phyloP scores from a whole-genome alignment of 2,113 vertebrate genomes.

The Psilopogon haemacephalus region DNA sequence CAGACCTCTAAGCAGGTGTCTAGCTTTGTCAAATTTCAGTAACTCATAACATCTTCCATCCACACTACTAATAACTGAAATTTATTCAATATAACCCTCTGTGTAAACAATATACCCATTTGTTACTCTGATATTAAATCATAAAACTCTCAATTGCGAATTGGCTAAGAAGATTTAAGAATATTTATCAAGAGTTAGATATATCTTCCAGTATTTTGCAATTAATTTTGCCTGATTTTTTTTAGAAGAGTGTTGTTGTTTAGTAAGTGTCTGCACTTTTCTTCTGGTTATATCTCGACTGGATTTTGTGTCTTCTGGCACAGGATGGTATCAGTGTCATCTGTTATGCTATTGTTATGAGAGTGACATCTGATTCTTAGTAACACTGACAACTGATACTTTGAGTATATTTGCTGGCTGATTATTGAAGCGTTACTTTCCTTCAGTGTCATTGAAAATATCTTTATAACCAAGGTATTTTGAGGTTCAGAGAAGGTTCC shows the following conservation, averaged over 20 bases:
- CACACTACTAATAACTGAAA: background rate
- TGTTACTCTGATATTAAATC: background rate
- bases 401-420: background rate
- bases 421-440: background rate
- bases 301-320: background rate
- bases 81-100: background rate
- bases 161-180: background rate
- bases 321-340: background rate
- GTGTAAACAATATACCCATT: background rate
- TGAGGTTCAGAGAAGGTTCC: background rate
- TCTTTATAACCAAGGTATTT: background rate
- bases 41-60: background rate
- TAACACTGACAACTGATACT: background rate
- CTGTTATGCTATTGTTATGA: background rate
- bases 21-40: constrained; percentile 15
- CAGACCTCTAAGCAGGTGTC: constrained; percentile 18
- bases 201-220: background rate
- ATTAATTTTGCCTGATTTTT: background rate
- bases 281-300: background rate
- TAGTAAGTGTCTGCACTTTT: background rate
- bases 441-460: background rate
- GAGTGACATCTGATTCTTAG: background rate
- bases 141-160: background rate
- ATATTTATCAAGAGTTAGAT: background rate
- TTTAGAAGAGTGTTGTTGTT: background rate